Base-by-base conservation (phyloP, 2,113 vertebrate genomes). In the Pachyramphus minor region DNA sequence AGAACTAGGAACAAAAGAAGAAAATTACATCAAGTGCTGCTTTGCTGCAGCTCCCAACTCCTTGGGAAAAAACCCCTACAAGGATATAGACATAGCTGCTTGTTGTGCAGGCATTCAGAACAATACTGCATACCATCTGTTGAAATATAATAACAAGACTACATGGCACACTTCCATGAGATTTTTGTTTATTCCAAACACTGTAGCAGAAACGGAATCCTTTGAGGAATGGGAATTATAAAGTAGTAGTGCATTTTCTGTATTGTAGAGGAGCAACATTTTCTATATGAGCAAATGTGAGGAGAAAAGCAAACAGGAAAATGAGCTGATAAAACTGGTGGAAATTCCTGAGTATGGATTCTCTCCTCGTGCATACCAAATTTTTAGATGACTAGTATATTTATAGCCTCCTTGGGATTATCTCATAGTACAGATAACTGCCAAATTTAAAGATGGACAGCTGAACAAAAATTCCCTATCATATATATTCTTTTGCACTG, bases 111-210 rank as follows among this genome's bases (percentile, higher is more conserved):
- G 64, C 56, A 84, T 89, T 79, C 59, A 58, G 71, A 87, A 89
- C 44, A 94, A 60, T 94, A 50, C 33, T 87, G 25, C 27, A 58
- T 80, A 12, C 58, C 87, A 77, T 95, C 84, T 96, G 63, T 44
- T 93, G 93, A 87, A 93, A 79, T 85, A 87, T 19, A 73, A 63
- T 66, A 79, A 95, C 56, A 91, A 82, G 74, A 67, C 62, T 80
- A 55, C 42, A 67, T 88, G 81, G 82, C 67, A 80, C 42, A 23
- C 5, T 83, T 95, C 74, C 63, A 73, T 50, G 23, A 24, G 41
- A 53, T 82, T 89, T 91, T 89, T 14, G 3, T 91, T 84, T 72
- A 68, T 92, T 91, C 62, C 66, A 76, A 87, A 79, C 18, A 58
- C 42, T 85, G 45, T 73, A 53, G 47, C 78, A 95, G 45, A 87